Conservation (phyloP, 1,140 invertebrate species). For the Grapholita molesta region DNA sequence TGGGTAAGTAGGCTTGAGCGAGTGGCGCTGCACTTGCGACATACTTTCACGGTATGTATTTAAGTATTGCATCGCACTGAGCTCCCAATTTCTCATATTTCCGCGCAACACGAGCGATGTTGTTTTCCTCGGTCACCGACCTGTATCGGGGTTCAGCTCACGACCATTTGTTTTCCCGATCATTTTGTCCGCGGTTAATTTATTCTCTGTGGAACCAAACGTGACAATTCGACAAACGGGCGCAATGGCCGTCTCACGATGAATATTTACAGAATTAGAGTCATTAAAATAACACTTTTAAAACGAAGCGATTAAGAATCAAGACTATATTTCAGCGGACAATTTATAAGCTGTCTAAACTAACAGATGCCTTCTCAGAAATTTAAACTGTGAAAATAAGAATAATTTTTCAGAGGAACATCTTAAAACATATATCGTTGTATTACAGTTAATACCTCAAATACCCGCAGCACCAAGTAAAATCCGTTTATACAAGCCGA, state of each 20-base stretch:
- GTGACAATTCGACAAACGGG: constrained; percentile 34
- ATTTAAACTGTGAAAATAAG: constrained; percentile 4
- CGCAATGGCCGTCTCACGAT: constrained; percentile 36
- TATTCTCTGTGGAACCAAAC: constrained; percentile 40
- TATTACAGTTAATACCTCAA: no score
- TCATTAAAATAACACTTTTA: constrained; percentile 34
- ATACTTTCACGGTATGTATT: constrained; percentile 27
- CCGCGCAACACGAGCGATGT: constrained; percentile 40
- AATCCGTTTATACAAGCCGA: no score
- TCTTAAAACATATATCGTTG: no score
- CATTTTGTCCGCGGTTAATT: constrained; percentile 35
- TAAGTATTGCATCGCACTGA: constrained; percentile 23
- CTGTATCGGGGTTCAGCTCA: constrained; percentile 46
- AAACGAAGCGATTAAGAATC: constrained; percentile 43
- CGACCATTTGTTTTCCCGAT: constrained; percentile 40
- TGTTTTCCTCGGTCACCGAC: constrained; percentile 51
- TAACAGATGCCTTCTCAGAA: constrained; percentile 22
- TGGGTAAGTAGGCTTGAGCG: constrained; percentile 13
- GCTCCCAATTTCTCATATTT: constrained; percentile 38
- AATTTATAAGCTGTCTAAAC: constrained; percentile 34
- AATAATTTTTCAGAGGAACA: no score
- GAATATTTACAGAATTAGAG: constrained; percentile 34
- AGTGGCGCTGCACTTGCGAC: constrained; percentile 17
- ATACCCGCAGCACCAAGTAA: no score
- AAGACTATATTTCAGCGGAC: constrained; percentile 40